Base-by-base conservation (phyloP, 1,140 invertebrate genomes). In the Camponotus pennsylvanicus region DNA sequence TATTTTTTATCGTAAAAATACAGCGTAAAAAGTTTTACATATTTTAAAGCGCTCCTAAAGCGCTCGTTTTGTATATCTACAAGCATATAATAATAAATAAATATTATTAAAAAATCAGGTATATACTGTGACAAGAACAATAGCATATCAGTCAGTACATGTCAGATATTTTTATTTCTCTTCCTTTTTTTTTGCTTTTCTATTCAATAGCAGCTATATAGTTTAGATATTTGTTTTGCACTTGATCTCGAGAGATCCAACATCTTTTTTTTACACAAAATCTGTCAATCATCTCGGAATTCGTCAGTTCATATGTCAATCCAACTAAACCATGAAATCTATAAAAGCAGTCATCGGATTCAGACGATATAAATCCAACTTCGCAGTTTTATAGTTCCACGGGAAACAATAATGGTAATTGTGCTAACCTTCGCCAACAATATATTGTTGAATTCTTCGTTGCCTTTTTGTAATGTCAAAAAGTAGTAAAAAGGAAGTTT, bases 361-460 rank as follows among this genome's bases (percentile, higher is more conserved):
- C 32, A 96, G 92, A 49, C 94, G 92, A 92, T 95, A 96, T 52
- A 88, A 86, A 13, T 96, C 95, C 7, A 96, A 91, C 80, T 96
- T 96, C n/a, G 95, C 92, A 15, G 96, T 93, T 82, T 96, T 95
- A 89, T 97, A 97, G 93, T 97, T 97, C 91, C 96, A 96, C 0
- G 97, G 97, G 92, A 97, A 97, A 3, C 96, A 95, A 91, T 97
- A 97, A 91, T 97, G 97, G 92, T 97, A 97, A 93, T 97, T 97
- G 92, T 97, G 97, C 94, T 96, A 97, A 32, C 96, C 96, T 93
- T 96, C 95, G 6, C 21, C 21, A 21, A 94, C 80, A 0, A 95
- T 85, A 57, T 95, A 92, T 15, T 4, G 45, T 21, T 21, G 21
- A 21, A 21, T 96, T 96, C 77, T 96, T 95, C 64, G 92, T 92